Conservation (phyloP, 2,888 invertebrate genomes). For the Dicyrtoma fusca region DNA sequence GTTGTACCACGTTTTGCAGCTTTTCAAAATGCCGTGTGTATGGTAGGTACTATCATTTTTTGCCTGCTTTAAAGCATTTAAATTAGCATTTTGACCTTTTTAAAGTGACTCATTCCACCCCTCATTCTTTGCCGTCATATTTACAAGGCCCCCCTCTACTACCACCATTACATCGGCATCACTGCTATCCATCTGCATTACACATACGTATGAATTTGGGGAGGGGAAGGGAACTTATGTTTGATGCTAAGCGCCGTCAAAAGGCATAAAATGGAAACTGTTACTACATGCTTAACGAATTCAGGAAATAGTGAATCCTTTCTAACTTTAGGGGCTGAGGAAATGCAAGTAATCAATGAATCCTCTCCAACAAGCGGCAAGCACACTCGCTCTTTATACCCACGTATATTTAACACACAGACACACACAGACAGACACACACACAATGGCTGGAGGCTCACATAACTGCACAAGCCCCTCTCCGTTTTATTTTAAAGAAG, state of each 20-base stretch:
- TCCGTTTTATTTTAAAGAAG: too few relatives aligned
- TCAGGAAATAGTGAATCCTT: constrained; percentile 1
- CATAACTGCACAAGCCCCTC: neutral
- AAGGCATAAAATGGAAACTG: too few relatives aligned
- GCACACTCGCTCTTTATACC: neutral
- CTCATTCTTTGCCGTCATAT: too few relatives aligned
- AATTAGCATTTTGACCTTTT: too few relatives aligned
- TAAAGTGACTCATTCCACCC: too few relatives aligned
- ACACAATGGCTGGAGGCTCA: neutral
- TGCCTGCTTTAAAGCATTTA: too few relatives aligned
- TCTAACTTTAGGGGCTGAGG: constrained; percentile 18
- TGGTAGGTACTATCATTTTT: too few relatives aligned
- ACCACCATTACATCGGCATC: too few relatives aligned
- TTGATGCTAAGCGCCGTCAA: neutral
- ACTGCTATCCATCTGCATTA: constrained; percentile 3
- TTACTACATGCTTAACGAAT: neutral
- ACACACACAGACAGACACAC: neutral
- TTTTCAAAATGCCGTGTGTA: too few relatives aligned
- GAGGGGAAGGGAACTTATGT: neutral
- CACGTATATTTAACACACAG: neutral
- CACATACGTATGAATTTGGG: neutral
- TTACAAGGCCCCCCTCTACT: too few relatives aligned
- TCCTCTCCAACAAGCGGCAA: neutral
- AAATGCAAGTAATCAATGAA: constrained; percentile 41
- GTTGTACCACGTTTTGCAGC: too few relatives aligned